Evolutionary conservation across 1,140 invertebrate genomes (phyloP).

Genomic region (Aricia agestis): DNA sequence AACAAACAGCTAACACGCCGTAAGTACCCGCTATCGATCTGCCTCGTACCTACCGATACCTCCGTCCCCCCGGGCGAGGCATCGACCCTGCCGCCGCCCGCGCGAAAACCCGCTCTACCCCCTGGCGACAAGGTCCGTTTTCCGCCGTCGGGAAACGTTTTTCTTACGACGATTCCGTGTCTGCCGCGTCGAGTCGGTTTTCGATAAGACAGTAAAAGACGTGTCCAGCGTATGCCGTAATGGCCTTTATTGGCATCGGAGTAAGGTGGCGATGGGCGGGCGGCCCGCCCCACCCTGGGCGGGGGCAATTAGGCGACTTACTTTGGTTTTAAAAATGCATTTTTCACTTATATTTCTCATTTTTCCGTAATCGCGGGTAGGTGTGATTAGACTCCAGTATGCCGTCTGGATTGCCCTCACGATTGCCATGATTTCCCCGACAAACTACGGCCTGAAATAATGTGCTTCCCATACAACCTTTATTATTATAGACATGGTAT

Average conservation of each 20-base stretch:
- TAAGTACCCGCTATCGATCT: slow-evolving; percentile 62
- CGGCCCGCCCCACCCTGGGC: slow-evolving; percentile 56
- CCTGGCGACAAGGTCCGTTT: slow-evolving; percentile 38
- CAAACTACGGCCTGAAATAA: not conserved
- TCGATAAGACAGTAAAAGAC: slow-evolving; percentile 62
- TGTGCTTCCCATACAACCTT: not conserved
- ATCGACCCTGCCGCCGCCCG: slow-evolving; percentile 43
- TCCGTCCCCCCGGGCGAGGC: slow-evolving; percentile 49
- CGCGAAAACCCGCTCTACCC: slow-evolving; percentile 36
- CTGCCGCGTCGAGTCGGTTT: slow-evolving; percentile 45
- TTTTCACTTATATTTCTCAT: slow-evolving; percentile 44
- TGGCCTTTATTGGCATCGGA: slow-evolving; percentile 41
- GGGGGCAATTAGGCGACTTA: slow-evolving; percentile 58
- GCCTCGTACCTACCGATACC: slow-evolving; percentile 62
- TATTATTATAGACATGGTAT: too few relatives aligned
- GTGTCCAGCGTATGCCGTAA: slow-evolving; percentile 41
- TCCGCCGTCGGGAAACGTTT: slow-evolving; percentile 36
- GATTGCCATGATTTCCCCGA: not conserved
- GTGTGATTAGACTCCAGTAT: slow-evolving; percentile 17
- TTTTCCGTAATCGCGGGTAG: slow-evolving; percentile 38
- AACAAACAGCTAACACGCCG: slow-evolving; percentile 50
- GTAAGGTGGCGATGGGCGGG: slow-evolving; percentile 47
- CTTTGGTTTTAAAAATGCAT: slow-evolving; percentile 56
- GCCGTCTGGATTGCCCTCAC: not conserved
- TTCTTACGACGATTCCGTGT: slow-evolving; percentile 64